These are phyloP conservation scores for Sebastes fasciatus DNA, from an alignment of 2,113 vertebrate species.

Conservation along the genomic window DNA sequence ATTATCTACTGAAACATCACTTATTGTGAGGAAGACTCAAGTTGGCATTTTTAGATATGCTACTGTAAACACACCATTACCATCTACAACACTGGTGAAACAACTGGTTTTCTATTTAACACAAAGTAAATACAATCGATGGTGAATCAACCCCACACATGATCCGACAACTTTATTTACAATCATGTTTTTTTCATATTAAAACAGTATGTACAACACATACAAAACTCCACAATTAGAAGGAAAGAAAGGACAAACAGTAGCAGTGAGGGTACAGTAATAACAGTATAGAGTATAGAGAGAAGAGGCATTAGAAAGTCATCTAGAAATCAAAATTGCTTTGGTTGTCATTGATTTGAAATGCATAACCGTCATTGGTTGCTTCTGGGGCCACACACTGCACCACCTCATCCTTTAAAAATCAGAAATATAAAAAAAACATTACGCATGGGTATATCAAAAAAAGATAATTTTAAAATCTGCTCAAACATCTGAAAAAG, in stretches of 20 bases:
- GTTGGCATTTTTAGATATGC: background rate
- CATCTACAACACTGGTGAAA: background rate
- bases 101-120: background rate
- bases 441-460: background rate
- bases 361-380: slow-evolving; percentile 89
- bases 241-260: slow-evolving; percentile 58
- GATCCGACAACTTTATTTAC: slow-evolving; percentile 81
- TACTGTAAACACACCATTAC: background rate
- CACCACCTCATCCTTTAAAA: slow-evolving; percentile 89
- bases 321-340: slow-evolving; percentile 91
- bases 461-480: background rate
- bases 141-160: background rate
- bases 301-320: background rate
- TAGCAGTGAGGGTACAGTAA: slow-evolving; percentile 48
- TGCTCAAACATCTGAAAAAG: rapidly evolving
- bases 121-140: background rate
- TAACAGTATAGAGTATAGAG: slow-evolving; percentile 12
- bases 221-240: slow-evolving; percentile 49
- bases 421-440: background rate
- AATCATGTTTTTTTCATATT: slow-evolving; percentile 52
- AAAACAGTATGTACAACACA: slow-evolving; percentile 79
- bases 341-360: slow-evolving; percentile 88
- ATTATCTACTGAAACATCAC: background rate
- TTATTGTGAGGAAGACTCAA: background rate
- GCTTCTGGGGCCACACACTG: slow-evolving; percentile 88